phyloP scores from a whole-genome alignment of 2,113 vertebrate species.

The Gymnorhina tibicen region DNA sequence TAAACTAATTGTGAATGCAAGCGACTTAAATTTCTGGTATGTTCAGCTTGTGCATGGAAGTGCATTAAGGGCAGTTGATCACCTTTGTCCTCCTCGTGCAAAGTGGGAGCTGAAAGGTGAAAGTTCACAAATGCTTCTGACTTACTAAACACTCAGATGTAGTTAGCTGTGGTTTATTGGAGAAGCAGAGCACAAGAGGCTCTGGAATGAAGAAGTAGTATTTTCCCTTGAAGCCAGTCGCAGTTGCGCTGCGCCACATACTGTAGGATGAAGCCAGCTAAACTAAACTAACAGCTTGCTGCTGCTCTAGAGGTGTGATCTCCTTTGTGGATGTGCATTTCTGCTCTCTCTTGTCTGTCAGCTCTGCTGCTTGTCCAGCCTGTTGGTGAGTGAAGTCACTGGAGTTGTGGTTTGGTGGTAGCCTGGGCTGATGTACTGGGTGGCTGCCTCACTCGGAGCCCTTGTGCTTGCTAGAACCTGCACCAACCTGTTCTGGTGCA shows the following conservation, averaged over 20 bases:
- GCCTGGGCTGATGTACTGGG: neutral
- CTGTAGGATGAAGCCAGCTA: neutral
- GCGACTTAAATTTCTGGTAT: neutral
- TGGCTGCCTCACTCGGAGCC: neutral
- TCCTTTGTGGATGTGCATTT: neutral
- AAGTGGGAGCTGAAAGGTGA: neutral
- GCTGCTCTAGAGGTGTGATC: neutral
- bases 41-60: neutral
- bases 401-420: neutral
- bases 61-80: neutral
- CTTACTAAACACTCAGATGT: neutral
- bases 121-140: neutral
- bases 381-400: neutral
- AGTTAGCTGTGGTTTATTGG: neutral
- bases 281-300: neutral
- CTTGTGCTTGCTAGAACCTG: neutral
- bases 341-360: neutral
- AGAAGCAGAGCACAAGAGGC: neutral
- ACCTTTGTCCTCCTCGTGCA: neutral
- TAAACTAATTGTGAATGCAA: neutral
- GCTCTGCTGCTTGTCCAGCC: neutral
- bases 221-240: neutral
- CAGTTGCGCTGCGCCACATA: neutral
- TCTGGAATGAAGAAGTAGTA: neutral
- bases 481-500: neutral